Base-by-base conservation (phyloP, 1,140 invertebrate species). In the Drosophila murphyi region DNA sequence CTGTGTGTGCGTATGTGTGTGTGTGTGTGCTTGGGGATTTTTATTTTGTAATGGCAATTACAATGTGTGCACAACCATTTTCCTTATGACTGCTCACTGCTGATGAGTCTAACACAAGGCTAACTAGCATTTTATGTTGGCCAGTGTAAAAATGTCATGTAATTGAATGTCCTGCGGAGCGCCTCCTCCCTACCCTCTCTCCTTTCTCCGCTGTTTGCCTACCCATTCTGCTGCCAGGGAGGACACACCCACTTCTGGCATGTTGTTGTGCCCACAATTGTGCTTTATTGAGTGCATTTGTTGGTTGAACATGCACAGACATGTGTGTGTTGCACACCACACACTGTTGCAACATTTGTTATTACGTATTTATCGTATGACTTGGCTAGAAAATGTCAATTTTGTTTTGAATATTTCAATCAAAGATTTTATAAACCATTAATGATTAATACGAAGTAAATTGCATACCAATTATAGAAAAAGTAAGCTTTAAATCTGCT, bases 81-180 rank as follows among this genome's bases (percentile, higher is more conserved):
- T 61, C 5, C 5, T 28, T 8, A 28, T 34, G 2, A 43, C 20
- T 29, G 43, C 45, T n/a, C 47, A 1, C 3, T 20, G 20, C 32
- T 45, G 35, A 20, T 43, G 43, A 5, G 55, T 8, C 12, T 29
- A 7, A 28, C 12, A 37, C 12, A 37, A 20, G 5, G 52, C 64
- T 41, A 71, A 63, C 63, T 63, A 41, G 61, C 12, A 29, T 41
- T 57, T n/a, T n/a, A 39, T 72, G 61, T 65, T 35, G 60, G 52
- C 47, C 45, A 64, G 69, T 72, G 69, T 72, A 64, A 57, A n/a
- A 29, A 12, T 51, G 63, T n/a, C 51, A 41, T 59, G 32, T 57
- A 74, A 74, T 74, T 74, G 65, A 69, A 70, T 74, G 72, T 74
- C 72, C 72, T 74, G 65, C 47, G 29, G n/a, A 5, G 8, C 55